Evolutionary conservation across 2,888 invertebrate species (phyloP).

Genomic region (Andrena bicolor): DNA sequence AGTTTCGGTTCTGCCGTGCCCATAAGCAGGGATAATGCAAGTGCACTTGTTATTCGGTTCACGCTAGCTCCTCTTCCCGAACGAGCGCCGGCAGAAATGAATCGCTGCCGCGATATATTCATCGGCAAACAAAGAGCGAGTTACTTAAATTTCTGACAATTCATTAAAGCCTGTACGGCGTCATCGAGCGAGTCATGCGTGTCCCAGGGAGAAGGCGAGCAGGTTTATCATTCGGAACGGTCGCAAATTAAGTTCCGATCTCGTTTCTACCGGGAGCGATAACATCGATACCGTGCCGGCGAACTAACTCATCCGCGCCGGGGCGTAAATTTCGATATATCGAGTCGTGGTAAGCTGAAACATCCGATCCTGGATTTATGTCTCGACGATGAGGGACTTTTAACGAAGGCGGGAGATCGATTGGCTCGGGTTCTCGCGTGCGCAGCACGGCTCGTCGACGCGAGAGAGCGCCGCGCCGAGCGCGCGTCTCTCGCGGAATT

Average conservation of each 20-base stretch:
- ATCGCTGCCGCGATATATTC: constrained; percentile 20
- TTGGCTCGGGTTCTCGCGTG: constrained; percentile 22
- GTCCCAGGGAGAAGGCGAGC: not conserved
- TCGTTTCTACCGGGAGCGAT: constrained; percentile 25
- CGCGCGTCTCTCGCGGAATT: constrained; percentile 43
- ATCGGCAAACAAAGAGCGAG: constrained; percentile 15
- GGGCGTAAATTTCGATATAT: constrained; percentile 60
- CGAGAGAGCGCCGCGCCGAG: not conserved
- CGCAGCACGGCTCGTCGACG: not conserved
- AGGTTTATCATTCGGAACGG: constrained; percentile 20
- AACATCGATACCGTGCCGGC: constrained; percentile 28
- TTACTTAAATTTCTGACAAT: too few relatives aligned
- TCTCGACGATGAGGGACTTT: constrained; percentile 62
- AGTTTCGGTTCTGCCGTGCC: constrained; percentile 42
- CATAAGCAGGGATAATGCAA: constrained; percentile 47
- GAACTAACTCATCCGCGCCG: constrained; percentile 41
- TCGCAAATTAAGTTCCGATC: constrained; percentile 42
- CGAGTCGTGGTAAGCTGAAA: constrained; percentile 53
- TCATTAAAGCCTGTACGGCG: not conserved
- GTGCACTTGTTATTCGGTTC: constrained; percentile 50
- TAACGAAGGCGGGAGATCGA: constrained; percentile 62
- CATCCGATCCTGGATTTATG: constrained; percentile 62
- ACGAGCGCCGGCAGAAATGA: not conserved
- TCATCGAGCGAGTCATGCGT: not conserved
- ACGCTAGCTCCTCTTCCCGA: not conserved